Conservation (phyloP, 2,797 vertebrate species). For the Amphiprion clarkii region DNA sequence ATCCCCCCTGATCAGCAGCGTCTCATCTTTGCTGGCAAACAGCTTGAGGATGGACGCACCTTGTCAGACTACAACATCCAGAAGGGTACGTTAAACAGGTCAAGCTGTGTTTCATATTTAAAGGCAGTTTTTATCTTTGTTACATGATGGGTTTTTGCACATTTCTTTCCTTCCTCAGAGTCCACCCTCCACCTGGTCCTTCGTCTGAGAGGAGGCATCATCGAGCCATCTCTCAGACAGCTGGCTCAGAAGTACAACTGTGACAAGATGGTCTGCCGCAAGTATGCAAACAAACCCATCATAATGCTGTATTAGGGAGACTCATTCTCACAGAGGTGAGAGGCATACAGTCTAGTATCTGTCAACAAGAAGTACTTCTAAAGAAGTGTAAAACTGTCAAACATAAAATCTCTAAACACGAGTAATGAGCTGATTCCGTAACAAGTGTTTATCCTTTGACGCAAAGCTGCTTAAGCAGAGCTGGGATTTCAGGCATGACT, state of each 20-base stretch:
- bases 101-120: neutral
- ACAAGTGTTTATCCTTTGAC: neutral
- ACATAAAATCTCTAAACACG: too few species aligned
- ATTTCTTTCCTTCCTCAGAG: slow-evolving; percentile 48
- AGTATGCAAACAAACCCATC: slow-evolving; percentile 72
- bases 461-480: neutral
- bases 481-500: neutral
- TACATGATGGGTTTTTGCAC: neutral
- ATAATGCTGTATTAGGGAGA: neutral
- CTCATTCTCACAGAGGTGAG: neutral
- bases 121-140: neutral
- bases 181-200: slow-evolving; percentile 90
- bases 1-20: slow-evolving; percentile 91
- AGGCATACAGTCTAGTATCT: neutral
- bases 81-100: slow-evolving; percentile 72
- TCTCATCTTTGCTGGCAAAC: slow-evolving; percentile 37
- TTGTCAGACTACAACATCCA: slow-evolving; percentile 92
- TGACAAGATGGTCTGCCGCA: slow-evolving; percentile 93
- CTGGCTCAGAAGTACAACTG: slow-evolving; percentile 93
- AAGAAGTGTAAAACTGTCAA: neutral
- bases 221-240: slow-evolving; percentile 89
- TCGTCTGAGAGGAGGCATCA: slow-evolving; percentile 89
- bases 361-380: neutral
- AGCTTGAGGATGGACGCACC: slow-evolving; percentile 89
- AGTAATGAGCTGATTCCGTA: neutral